Evolutionary conservation across 2,113 vertebrate genomes (phyloP).

Genomic region (Oncorhynchus clarkii): DNA sequence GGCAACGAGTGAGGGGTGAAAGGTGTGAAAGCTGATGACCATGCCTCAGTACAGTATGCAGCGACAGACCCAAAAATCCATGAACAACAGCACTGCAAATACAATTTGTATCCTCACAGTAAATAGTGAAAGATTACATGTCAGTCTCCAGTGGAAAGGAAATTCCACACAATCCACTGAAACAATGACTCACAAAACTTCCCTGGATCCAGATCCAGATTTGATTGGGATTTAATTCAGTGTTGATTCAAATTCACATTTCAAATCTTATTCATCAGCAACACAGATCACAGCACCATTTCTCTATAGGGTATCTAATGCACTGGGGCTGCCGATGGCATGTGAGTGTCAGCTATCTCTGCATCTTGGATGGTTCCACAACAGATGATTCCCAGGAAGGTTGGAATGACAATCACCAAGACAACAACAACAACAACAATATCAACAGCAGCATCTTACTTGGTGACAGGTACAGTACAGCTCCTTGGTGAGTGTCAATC

Average conservation of each 20-base stretch:
- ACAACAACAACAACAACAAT: background rate
- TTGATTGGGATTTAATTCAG: background rate
- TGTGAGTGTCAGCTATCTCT: background rate
- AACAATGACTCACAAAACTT: background rate
- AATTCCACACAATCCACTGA: background rate
- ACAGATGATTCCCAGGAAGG: background rate
- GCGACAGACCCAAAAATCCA: constrained; percentile 5
- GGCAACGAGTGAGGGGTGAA: constrained; percentile 1
- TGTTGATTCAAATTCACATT: background rate
- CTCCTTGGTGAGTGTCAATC: background rate
- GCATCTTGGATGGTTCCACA: background rate
- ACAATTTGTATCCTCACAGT: background rate
- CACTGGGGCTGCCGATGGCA: background rate
- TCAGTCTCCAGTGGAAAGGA: background rate
- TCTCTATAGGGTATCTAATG: too few species aligned
- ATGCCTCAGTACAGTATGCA: constrained; percentile 8
- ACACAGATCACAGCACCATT: background rate
- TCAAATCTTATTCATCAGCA: background rate
- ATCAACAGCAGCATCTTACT: constrained; percentile 1
- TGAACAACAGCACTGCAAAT: background rate
- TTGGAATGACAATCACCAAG: too few species aligned
- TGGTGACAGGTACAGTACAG: background rate
- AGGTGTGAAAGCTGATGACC: constrained; percentile 15
- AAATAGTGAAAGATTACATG: background rate
- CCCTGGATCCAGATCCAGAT: background rate